These are phyloP conservation scores for Apamea sordens DNA, from an alignment of 2,888 invertebrate species.

Conservation along the genomic window DNA sequence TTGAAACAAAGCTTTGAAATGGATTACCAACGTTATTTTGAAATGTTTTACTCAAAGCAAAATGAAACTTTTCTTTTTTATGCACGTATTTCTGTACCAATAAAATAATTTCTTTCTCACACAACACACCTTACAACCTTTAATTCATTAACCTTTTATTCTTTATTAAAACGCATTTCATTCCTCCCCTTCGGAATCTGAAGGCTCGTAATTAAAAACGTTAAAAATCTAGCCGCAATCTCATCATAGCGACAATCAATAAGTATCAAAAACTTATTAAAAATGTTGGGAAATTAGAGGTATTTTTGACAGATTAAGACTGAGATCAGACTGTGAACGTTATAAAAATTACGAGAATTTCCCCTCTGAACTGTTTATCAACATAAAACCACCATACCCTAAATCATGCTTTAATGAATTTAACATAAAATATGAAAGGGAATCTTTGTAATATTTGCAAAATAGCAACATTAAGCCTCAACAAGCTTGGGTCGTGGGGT, in stretches of 20 bases:
- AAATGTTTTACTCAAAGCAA: background rate
- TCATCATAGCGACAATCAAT: too few relatives aligned
- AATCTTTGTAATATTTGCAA: conserved; percentile 35
- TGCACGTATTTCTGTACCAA: too few relatives aligned
- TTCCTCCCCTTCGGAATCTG: background rate
- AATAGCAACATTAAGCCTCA: conserved; percentile 52
- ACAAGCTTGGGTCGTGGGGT: conserved; percentile 47
- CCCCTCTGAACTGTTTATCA: conserved; percentile 14
- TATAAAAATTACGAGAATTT: too few relatives aligned
- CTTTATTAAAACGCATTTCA: background rate
- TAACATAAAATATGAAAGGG: background rate
- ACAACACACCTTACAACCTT: background rate
- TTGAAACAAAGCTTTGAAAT: background rate
- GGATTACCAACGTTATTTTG: background rate
- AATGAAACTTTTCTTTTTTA: background rate
- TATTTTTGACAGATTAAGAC: too few relatives aligned
- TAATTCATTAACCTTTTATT: background rate
- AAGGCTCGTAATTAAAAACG: too few relatives aligned
- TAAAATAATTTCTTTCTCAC: background rate
- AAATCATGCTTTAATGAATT: conserved; percentile 22
- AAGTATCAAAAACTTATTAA: too few relatives aligned
- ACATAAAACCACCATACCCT: background rate
- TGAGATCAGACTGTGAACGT: too few relatives aligned
- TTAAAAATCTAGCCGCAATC: too few relatives aligned
- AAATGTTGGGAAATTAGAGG: too few relatives aligned